Conservation (phyloP, 2,797 vertebrate genomes). For the Anguilla megastoma region DNA sequence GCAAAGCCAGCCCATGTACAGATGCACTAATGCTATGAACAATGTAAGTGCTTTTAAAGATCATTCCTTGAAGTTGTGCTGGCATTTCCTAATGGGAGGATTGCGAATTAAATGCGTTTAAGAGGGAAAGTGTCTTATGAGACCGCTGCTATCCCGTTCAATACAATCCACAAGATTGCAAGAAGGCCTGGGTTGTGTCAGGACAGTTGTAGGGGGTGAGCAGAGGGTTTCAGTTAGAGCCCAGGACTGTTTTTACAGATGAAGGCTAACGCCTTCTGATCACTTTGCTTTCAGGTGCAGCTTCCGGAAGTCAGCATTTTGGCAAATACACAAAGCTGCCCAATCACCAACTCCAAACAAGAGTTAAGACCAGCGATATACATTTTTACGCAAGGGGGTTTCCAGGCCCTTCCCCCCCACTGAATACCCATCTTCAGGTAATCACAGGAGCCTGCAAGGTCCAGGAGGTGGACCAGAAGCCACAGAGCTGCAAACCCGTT, state of each 20-base stretch:
- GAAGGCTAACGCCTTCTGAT: constrained; percentile 1
- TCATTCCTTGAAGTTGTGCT: neutral
- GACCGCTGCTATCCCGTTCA: neutral
- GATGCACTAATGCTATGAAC: neutral
- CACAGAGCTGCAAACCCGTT: constrained; percentile 25
- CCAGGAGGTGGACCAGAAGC: neutral
- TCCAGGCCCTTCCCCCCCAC: neutral
- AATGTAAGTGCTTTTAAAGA: neutral
- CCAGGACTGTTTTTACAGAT: neutral
- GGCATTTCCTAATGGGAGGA: neutral
- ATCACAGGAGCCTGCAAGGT: neutral
- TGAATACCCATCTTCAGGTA: neutral
- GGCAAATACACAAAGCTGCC: neutral
- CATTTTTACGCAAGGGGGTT: neutral
- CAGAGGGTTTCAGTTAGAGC: neutral
- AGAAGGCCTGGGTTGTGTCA: neutral
- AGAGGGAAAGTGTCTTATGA: neutral
- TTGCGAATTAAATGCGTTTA: neutral
- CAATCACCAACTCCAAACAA: neutral
- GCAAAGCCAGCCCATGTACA: neutral
- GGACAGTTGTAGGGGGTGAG: neutral
- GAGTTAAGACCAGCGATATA: neutral
- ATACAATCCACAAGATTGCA: neutral
- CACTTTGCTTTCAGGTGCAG: neutral
- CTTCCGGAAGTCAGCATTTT: neutral